A percentile compares a stretch with the other conserved stretches of the same genome.
phyloP scores from a whole-genome alignment of 2,888 invertebrate genomes.

The Catocala nupta region DNA sequence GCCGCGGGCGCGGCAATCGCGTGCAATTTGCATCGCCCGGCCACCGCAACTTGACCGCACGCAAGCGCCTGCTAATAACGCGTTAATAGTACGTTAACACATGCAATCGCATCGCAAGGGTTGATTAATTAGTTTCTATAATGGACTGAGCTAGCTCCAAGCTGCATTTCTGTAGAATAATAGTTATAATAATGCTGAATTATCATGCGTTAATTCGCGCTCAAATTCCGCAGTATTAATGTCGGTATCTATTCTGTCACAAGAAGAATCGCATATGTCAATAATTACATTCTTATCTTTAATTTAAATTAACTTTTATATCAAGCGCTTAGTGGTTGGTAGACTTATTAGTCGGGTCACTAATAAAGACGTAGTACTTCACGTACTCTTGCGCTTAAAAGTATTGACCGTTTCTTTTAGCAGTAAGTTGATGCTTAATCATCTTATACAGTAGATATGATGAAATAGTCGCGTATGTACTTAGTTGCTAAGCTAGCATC shows the following conservation, averaged over 20 bases:
- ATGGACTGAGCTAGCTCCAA: conserved; percentile 30
- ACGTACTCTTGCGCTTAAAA: too few species aligned
- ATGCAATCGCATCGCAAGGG: conserved; percentile 52
- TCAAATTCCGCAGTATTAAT: conserved; percentile 14
- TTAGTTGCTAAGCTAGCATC: too few species aligned
- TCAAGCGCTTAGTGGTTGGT: too few species aligned
- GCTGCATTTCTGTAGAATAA: conserved; percentile 30
- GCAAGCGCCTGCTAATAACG: conserved; percentile 46
- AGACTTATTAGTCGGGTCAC: too few species aligned
- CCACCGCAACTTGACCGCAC: conserved; percentile 51
- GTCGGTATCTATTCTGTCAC: neutral
- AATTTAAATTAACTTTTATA: too few species aligned
- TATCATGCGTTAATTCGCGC: conserved; percentile 10
- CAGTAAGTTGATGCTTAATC: too few species aligned
- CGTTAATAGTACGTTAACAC: conserved; percentile 55
- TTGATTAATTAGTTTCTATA: conserved; percentile 49
- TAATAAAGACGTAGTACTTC: too few species aligned
- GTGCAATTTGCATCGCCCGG: conserved; percentile 55
- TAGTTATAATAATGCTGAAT: conserved; percentile 30
- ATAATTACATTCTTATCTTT: too few species aligned
- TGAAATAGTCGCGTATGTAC: too few species aligned
- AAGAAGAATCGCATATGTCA: too few species aligned
- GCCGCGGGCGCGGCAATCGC: conserved; percentile 50
- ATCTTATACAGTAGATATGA: too few species aligned
- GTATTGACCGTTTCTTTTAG: too few species aligned